Conservation (phyloP, 2,113 vertebrate genomes). For the Phyllostomus discolor region DNA sequence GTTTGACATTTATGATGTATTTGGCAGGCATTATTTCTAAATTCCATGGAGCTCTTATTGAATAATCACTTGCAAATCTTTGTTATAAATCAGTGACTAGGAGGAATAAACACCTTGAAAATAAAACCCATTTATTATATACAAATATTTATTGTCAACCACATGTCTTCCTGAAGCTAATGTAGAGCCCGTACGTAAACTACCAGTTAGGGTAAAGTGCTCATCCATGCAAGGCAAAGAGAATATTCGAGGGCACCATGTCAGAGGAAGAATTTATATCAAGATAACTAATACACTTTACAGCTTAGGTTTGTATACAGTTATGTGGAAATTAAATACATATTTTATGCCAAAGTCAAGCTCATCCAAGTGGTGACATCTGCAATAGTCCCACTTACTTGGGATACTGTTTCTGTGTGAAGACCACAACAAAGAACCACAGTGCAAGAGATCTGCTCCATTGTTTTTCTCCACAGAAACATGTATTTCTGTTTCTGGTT, state of each 20-base stretch:
- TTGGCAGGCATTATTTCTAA: not conserved
- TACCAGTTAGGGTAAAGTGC: not conserved
- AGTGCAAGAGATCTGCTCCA: not conserved
- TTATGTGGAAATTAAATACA: not conserved
- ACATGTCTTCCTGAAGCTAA: not conserved
- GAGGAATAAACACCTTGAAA: constrained; percentile 20
- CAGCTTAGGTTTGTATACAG: not conserved
- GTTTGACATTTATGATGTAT: not conserved
- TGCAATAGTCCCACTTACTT: not conserved
- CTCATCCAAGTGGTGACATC: not conserved
- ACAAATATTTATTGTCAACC: not conserved
- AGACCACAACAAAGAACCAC: not conserved
- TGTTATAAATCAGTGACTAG: not conserved
- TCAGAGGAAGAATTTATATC: not conserved
- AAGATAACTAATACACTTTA: not conserved
- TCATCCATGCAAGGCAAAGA: not conserved
- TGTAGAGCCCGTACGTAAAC: not conserved
- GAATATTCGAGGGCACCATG: not conserved
- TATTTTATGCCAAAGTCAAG: not conserved
- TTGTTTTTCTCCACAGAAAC: not conserved
- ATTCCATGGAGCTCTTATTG: not conserved
- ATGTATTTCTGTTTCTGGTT: not conserved
- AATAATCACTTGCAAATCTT: not conserved
- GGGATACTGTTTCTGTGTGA: not conserved
- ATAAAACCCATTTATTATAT: constrained; percentile 27